Evolutionary conservation across 2,113 vertebrate genomes (phyloP).

Genomic region (Calyptommatus sinebrachiatus): DNA sequence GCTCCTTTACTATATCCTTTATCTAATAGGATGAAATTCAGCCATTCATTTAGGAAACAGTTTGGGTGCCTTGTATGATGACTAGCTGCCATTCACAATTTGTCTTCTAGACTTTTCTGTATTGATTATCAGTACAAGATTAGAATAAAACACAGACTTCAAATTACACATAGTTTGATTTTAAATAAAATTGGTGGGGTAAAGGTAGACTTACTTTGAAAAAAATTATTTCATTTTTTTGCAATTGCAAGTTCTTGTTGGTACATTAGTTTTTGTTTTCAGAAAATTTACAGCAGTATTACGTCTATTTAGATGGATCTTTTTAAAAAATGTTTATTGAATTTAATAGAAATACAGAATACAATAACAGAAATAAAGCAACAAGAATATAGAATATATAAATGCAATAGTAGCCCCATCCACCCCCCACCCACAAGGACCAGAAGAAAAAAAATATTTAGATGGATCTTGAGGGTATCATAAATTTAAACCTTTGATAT

Average conservation of each 20-base stretch:
- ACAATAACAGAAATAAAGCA: no score
- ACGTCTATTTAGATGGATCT: slow-evolving; percentile 42
- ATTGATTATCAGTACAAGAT: slow-evolving; percentile 81
- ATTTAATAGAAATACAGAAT: no score
- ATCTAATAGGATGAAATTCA: slow-evolving; percentile 15
- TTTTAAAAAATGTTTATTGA: no score
- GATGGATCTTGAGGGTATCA: slow-evolving; percentile 31
- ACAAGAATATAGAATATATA: no score
- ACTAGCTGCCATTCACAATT: slow-evolving; percentile 77
- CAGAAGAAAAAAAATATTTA: no score
- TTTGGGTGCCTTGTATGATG: slow-evolving; percentile 46
- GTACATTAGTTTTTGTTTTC: slow-evolving; percentile 45
- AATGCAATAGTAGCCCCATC: no score
- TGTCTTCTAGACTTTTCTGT: slow-evolving; percentile 78
- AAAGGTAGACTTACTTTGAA: slow-evolving; percentile 63
- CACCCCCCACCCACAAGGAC: no score
- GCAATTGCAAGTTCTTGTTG: slow-evolving; percentile 40
- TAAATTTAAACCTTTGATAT: slow-evolving; percentile 51
- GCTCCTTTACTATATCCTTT: not conserved
- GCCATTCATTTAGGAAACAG: slow-evolving; percentile 73
- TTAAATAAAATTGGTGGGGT: slow-evolving; percentile 70
- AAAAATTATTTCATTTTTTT: slow-evolving; percentile 45
- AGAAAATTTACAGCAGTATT: slow-evolving; percentile 36
- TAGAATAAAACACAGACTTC: slow-evolving; percentile 74
- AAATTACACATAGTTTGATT: slow-evolving; percentile 59